Evolutionary conservation across 2,888 invertebrate species (phyloP).

Genomic region (Drosophila seclusa): DNA sequence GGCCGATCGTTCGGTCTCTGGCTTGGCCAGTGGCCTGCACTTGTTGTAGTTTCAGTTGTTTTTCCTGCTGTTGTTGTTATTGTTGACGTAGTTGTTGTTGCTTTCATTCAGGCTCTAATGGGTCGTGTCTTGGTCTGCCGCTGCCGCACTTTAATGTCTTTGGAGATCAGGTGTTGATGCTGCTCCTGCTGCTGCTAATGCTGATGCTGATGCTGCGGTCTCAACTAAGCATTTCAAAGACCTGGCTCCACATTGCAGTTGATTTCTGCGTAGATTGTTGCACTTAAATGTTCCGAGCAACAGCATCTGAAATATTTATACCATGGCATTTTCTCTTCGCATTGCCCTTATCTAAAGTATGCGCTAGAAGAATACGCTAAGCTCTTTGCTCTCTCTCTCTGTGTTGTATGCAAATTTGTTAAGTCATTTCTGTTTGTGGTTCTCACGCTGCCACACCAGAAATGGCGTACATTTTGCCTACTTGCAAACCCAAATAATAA

Average conservation of each 20-base stretch:
- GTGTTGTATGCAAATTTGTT: slow-evolving; percentile 74
- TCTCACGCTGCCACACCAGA: slow-evolving; percentile 74
- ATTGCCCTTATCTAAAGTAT: slow-evolving; percentile 75
- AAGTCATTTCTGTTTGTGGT: slow-evolving; percentile 79
- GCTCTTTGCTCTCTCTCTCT: slow-evolving; percentile 29
- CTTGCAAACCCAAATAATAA: not conserved
- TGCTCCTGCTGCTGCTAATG: slow-evolving; percentile 60
- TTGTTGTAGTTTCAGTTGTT: slow-evolving; percentile 53
- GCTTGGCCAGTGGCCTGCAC: slow-evolving; percentile 55
- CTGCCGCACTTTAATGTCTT: slow-evolving; percentile 75
- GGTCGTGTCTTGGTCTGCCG: slow-evolving; percentile 62
- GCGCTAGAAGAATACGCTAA: slow-evolving; percentile 40
- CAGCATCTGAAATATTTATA: slow-evolving; percentile 75
- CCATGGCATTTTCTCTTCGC: slow-evolving; percentile 68
- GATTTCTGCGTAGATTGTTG: slow-evolving; percentile 75
- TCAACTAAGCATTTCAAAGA: slow-evolving; percentile 53
- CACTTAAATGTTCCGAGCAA: slow-evolving; percentile 72
- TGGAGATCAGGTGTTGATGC: slow-evolving; percentile 84
- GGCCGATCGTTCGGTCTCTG: slow-evolving; percentile 33
- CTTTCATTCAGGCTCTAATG: slow-evolving; percentile 61
- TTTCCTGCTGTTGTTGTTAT: slow-evolving; percentile 8
- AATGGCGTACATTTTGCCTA: slow-evolving; percentile 50
- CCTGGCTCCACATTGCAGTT: slow-evolving; percentile 58
- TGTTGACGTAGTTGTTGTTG: slow-evolving; percentile 20
- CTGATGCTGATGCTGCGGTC: slow-evolving; percentile 54